A percentile compares a stretch with the other conserved stretches of the same genome.
phyloP scores from a whole-genome alignment of 2,797 vertebrate genomes.

The Hybognathus amarus region DNA sequence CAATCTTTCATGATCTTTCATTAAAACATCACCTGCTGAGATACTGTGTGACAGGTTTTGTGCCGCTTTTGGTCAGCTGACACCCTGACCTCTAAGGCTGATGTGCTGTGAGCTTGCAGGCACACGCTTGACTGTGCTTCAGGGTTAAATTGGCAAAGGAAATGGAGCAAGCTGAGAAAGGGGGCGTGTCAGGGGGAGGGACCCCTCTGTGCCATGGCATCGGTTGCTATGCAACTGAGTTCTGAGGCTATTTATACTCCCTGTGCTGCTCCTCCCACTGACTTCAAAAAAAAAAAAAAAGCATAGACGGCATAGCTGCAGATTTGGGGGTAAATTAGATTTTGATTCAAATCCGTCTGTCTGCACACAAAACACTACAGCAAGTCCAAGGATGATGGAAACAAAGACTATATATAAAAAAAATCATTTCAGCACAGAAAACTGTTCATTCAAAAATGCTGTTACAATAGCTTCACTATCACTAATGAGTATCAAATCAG shows the following conservation, averaged over 20 bases:
- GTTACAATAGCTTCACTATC: background rate
- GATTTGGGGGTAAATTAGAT: conserved; percentile 64
- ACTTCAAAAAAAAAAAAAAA: conserved; percentile 66
- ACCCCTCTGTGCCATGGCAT: conserved; percentile 83
- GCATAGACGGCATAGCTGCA: conserved; percentile 67
- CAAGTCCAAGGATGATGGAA: conserved; percentile 4
- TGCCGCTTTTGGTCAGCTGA: conserved; percentile 35
- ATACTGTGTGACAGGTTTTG: background rate
- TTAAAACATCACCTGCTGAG: conserved; percentile 10
- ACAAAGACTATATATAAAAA: background rate
- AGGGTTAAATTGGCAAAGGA: conserved; percentile 73
- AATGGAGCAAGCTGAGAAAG: conserved; percentile 80
- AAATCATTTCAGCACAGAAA: background rate
- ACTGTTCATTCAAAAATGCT: background rate
- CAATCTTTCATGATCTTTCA: conserved; percentile 8
- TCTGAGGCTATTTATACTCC: conserved; percentile 85
- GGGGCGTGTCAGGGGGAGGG: conserved; percentile 82
- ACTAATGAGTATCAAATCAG: background rate
- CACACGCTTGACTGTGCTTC: conserved; percentile 62
- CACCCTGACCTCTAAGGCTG: conserved; percentile 36
- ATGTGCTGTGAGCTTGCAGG: conserved; percentile 57
- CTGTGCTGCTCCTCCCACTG: conserved; percentile 77
- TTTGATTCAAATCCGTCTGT: conserved; percentile 41
- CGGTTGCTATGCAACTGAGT: conserved; percentile 85
- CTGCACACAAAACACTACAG: conserved; percentile 23